Conservation (phyloP, 2,113 vertebrate genomes). For the Notothenia rossii region DNA sequence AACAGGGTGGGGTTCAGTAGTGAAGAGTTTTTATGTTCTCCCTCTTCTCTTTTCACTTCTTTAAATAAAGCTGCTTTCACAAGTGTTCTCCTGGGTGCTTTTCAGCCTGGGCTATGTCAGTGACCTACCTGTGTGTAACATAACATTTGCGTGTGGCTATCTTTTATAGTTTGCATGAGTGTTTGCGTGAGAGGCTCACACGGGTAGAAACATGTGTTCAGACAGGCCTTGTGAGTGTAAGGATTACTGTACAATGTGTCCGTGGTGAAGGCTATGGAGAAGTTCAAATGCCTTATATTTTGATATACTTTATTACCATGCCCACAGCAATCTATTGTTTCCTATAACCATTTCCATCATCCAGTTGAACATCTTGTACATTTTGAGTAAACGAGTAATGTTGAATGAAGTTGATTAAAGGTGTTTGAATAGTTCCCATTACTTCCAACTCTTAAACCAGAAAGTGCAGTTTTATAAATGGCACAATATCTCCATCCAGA, state of each 20-base stretch:
- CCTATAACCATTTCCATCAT: not conserved
- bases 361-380: conserved; percentile 1
- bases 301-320: not conserved
- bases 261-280: not conserved
- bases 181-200: conserved; percentile 26
- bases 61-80: conserved; percentile 32
- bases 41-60: conserved; percentile 28
- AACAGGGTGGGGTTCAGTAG: conserved; percentile 72
- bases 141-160: conserved; percentile 20
- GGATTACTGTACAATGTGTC: conserved; percentile 19
- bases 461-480: conserved; percentile 28
- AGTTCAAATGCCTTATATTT: not conserved
- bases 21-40: conserved; percentile 59
- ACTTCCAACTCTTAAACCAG: not conserved
- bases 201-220: conserved; percentile 23
- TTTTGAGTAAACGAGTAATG: not conserved
- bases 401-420: not conserved
- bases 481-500: conserved; percentile 74
- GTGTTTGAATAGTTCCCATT: not conserved
- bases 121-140: conserved; percentile 31
- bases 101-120: conserved; percentile 8
- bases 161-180: conserved; percentile 38
- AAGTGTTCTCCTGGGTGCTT: conserved; percentile 30
- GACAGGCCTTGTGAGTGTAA: conserved; percentile 27
- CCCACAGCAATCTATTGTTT: not conserved